These are phyloP conservation scores for Caranx melampygus DNA, from an alignment of 2,113 vertebrate species.

Conservation along the genomic window DNA sequence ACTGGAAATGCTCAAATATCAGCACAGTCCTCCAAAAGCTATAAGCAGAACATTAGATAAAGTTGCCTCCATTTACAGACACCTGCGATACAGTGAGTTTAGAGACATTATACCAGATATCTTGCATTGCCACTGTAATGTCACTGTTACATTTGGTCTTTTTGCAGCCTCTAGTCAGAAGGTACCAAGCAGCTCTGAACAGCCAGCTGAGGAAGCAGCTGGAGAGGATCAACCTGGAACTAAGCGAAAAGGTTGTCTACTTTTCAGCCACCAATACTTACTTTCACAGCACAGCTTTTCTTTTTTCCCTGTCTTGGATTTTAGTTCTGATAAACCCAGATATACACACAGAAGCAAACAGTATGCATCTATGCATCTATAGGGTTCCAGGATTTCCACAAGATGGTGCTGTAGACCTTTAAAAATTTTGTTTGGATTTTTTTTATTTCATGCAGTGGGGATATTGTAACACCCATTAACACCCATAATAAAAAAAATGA, in stretches of 20 bases:
- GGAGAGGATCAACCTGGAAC: conserved; percentile 81
- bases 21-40: neutral
- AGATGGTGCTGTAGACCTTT: conserved; percentile 48
- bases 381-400: conserved; percentile 23
- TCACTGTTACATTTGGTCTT: conserved; percentile 22
- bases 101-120: neutral
- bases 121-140: neutral
- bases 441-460: neutral
- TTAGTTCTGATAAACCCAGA: neutral
- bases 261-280: neutral
- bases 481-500: neutral
- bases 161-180: conserved; percentile 88
- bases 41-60: neutral
- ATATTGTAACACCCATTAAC: neutral
- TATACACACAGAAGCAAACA: neutral
- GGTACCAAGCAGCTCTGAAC: conserved; percentile 89
- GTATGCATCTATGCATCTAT: neutral
- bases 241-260: conserved; percentile 85
- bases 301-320: neutral
- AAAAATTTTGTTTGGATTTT: neutral
- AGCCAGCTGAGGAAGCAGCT: conserved; percentile 85
- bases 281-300: too few relatives aligned
- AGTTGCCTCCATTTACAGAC: neutral
- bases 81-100: neutral
- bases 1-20: neutral